Conservation (phyloP, 2,888 invertebrate species). For the Trissolcus brochymenae region DNA sequence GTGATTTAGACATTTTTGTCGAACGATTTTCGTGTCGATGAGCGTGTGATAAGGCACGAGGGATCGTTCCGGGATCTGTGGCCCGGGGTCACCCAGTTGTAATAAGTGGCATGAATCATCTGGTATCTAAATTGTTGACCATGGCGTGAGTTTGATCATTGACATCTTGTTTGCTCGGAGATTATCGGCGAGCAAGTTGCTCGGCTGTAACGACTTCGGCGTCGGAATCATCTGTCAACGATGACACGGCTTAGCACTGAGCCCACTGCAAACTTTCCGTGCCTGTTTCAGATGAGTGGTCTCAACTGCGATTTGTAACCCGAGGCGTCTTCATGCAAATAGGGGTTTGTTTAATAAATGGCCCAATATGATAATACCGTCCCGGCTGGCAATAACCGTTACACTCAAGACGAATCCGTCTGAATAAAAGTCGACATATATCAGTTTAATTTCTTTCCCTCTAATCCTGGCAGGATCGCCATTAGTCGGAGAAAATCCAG, state of each 20-base stretch:
- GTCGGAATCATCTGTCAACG: conserved; percentile 45
- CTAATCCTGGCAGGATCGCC: conserved; percentile 7
- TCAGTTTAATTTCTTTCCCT: conserved; percentile 15
- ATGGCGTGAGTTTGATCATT: conserved; percentile 37
- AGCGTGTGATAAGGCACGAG: neutral
- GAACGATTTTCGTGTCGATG: neutral
- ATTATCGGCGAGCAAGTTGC: conserved; percentile 43
- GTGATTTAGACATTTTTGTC: too few species aligned
- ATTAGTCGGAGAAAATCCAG: neutral
- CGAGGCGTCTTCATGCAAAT: conserved; percentile 27
- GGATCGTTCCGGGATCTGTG: neutral
- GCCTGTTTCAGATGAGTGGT: conserved; percentile 45
- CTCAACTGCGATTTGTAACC: conserved; percentile 47
- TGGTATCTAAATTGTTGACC: conserved; percentile 40
- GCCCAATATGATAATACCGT: conserved; percentile 31
- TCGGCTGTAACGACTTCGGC: conserved; percentile 39
- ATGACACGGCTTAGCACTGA: conserved; percentile 48
- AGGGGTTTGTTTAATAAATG: conserved; percentile 40
- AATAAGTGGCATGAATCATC: conserved; percentile 35
- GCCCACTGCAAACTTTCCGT: conserved; percentile 44
- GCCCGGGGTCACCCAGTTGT: conserved; percentile 2
- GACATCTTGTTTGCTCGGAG: conserved; percentile 45
- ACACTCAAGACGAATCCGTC: conserved; percentile 1
- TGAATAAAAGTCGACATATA: neutral
- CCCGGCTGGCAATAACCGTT: conserved; percentile 5